Evolutionary conservation across 1,140 invertebrate genomes (phyloP).

Genomic region (Ericerus pela): DNA sequence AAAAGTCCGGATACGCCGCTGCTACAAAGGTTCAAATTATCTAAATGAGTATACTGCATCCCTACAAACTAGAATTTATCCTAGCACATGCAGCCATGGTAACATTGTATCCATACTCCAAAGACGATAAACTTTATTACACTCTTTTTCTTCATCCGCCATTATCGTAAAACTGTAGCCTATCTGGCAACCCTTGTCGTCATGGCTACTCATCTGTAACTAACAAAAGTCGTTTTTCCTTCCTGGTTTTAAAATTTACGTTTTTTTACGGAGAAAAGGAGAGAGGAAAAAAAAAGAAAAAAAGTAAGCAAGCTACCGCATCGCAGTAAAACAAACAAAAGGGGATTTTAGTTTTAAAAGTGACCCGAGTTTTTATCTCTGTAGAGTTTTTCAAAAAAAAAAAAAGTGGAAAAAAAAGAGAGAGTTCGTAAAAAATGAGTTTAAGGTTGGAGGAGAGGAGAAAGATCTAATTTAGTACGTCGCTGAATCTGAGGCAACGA

Average conservation of each 20-base stretch:
- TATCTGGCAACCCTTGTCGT: conserved; percentile 9
- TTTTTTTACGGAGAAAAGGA: neutral
- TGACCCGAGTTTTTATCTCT: conserved; percentile 8
- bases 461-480: conserved; percentile 11
- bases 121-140: too few species aligned
- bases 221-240: conserved; percentile 11
- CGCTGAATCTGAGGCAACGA: conserved; percentile 11
- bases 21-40: too few species aligned
- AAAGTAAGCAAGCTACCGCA: neutral
- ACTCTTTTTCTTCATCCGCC: too few species aligned
- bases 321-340: conserved; percentile 4
- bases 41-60: too few species aligned
- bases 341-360: conserved; percentile 8
- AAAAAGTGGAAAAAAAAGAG: neutral
- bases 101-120: too few species aligned
- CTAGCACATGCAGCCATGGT: too few species aligned
- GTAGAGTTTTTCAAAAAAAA: too few species aligned
- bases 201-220: conserved; percentile 8
- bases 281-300: neutral
- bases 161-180: too few species aligned
- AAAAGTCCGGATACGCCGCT: too few species aligned
- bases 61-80: too few species aligned
- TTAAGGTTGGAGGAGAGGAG: neutral
- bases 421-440: conserved; percentile 12
- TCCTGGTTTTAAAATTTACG: conserved; percentile 12